A percentile compares a stretch with the other conserved stretches of the same genome.
phyloP scores from a whole-genome alignment of 2,888 invertebrate genomes.

The Torymus aiolomorphi region DNA sequence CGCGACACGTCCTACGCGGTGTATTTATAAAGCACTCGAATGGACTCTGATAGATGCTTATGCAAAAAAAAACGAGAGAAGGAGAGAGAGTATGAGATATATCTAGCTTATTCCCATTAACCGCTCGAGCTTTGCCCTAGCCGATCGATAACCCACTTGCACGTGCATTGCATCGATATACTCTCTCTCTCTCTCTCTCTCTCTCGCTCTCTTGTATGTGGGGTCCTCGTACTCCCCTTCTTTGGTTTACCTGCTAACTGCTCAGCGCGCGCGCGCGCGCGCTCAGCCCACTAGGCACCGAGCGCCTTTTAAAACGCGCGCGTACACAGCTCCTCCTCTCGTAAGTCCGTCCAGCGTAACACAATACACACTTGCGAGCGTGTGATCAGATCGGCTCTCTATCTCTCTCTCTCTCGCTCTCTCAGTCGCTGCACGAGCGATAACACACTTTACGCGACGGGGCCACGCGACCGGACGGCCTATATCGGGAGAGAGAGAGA shows the following conservation, averaged over 20 bases:
- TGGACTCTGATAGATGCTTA: conserved; percentile 31
- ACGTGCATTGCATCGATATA: conserved; percentile 70
- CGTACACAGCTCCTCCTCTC: background rate
- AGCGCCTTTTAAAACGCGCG: conserved; percentile 9
- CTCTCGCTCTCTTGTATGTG: conserved; percentile 32
- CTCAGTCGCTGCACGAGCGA: conserved; percentile 25
- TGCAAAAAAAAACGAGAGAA: conserved; percentile 31
- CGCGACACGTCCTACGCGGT: conserved; percentile 28
- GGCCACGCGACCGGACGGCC: background rate
- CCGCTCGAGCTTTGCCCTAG: conserved; percentile 65
- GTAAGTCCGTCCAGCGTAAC: conserved; percentile 6
- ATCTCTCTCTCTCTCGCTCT: no score
- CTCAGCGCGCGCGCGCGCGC: background rate
- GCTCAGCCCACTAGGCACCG: background rate
- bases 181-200: background rate
- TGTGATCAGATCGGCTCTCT: conserved; percentile 34
- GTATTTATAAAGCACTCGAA: conserved; percentile 49
- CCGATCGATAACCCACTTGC: conserved; percentile 73
- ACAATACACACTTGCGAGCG: conserved; percentile 17
- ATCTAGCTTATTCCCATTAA: conserved; percentile 62
- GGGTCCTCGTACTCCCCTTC: conserved; percentile 66
- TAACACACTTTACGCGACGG: conserved; percentile 27
- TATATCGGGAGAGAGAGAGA: no score
- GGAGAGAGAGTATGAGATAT: conserved; percentile 22
- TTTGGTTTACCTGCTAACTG: conserved; percentile 39